Base-by-base conservation (phyloP, 2,797 vertebrate genomes). In the Phalanger gymnotis region DNA sequence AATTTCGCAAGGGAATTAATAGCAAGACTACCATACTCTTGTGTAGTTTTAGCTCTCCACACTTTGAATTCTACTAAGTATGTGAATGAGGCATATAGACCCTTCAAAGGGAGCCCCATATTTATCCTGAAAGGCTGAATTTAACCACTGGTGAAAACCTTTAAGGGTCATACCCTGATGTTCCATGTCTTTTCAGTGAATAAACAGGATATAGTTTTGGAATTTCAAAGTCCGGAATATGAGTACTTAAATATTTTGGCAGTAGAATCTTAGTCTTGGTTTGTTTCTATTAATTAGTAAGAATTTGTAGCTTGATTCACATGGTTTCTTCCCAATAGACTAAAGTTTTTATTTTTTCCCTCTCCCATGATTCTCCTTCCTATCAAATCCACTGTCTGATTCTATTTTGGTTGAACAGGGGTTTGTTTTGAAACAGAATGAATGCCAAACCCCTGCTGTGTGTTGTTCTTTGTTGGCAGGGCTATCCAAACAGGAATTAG, bases 361-460 rank as follows among this genome's bases (percentile, higher is more conserved):
- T 53, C 54, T 58, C n/a, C 51, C 55, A 22, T 4, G 16, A 51
- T 25, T 10, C 22, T 53, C 55, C 94, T 92, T 92, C 91, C 54
- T 5, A 93, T 53, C 90, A 56, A 94, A 94, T 95, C 66, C 12
- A 53, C 0, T 6, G 2, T 47, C 81, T 27, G 54, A 66, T 0
- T 94, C 40, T 93, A 91, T 91, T 96, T 93, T 90, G 53, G 57
- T 61, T 95, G 89, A 2, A 2, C 0, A 2, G 14, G 53, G 93
- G 92, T 89, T 52, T 54, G 53, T 87, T 96, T 93, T n/a, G 27
- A 47, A 92, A 94, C n/a, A 92, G 52, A 92, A 52, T 34, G 56
- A 54, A 95, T 55, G 92, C 93, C 57, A n/a, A 51, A 91, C 54
- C 10, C 9, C 90, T 52, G 22, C 14, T 27, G 47, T 47, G 40